Percentiles rank a stretch among this genome's conserved stretches.
phyloP scores from a whole-genome alignment of 1,140 invertebrate genomes.

The Sminthurides bifidus region DNA sequence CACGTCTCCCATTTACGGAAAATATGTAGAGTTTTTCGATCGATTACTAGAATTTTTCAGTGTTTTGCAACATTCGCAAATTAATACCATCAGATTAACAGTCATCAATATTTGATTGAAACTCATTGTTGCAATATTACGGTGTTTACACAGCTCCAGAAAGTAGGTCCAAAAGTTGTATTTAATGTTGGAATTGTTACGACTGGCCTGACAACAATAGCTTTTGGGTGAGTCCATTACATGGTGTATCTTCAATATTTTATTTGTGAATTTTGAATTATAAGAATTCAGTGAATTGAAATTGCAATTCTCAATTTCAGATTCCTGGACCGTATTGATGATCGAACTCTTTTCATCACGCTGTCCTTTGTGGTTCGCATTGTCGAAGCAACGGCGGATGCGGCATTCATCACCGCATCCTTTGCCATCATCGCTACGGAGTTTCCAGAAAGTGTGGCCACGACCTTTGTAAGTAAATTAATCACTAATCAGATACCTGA shows the following conservation, averaged over 20 bases:
- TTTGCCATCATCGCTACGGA: constrained; percentile 87
- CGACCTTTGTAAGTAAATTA: constrained; percentile 81
- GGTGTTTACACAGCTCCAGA: constrained; percentile 48
- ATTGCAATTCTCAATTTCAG: constrained; percentile 39
- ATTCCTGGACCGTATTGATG: constrained; percentile 64
- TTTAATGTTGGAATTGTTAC: constrained; percentile 79
- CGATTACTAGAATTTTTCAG: neutral
- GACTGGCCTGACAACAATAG: constrained; percentile 64
- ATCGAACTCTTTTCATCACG: constrained; percentile 67
- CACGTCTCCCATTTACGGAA: constrained; percentile 75
- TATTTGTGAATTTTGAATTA: neutral
- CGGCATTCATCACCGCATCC: constrained; percentile 79
- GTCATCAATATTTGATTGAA: neutral
- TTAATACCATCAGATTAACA: neutral
- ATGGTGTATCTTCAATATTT: no score
- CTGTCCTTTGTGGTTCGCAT: constrained; percentile 75
- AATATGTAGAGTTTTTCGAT: constrained; percentile 45
- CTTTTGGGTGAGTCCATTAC: constrained; percentile 72
- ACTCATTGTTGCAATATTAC: neutral
- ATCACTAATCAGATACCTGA: no score
- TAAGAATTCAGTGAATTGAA: neutral
- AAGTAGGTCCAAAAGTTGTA: constrained; percentile 67
- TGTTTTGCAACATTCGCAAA: neutral
- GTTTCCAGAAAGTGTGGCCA: constrained; percentile 80
- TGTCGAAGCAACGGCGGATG: constrained; percentile 82